These are phyloP conservation scores for Apostichopus parvimensis DNA, from an alignment of 35 echinoderm and acorn worm genomes.

Conservation along the genomic window DNA sequence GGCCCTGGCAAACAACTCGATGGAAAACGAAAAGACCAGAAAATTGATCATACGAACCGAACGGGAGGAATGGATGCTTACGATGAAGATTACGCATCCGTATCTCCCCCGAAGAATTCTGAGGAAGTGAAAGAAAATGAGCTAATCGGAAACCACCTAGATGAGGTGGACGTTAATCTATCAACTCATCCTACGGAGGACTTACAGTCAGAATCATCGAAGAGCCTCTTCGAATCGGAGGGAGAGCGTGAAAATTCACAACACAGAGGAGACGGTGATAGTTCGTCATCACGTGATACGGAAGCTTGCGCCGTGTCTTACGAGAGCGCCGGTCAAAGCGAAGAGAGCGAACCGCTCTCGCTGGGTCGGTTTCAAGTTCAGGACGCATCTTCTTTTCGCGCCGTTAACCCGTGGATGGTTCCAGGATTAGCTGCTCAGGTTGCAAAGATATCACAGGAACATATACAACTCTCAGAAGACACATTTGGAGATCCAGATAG, in stretches of 20 bases:
- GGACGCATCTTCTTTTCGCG: neutral
- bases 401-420: constrained; percentile 41
- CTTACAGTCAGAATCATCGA: too few species aligned
- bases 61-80: neutral
- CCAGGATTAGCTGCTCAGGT: constrained; percentile 44
- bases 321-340: neutral
- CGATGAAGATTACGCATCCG: neutral
- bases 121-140: neutral
- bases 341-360: neutral
- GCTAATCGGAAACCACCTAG: neutral
- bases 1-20: neutral
- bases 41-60: neutral
- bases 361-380: neutral
- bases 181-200: neutral
- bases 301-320: neutral
- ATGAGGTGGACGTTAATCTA: neutral
- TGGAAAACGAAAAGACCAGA: neutral
- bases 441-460: constrained; percentile 35
- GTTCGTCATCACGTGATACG: neutral
- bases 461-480: constrained; percentile 17
- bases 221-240: neutral
- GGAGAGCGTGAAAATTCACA: neutral
- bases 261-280: neutral
- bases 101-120: neutral
- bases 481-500: constrained; percentile 43